Evolutionary conservation across 2,888 invertebrate species (phyloP), one percentile per base, ranked within the genome.

Genomic region (Margaritifera margaritifera): DNA sequence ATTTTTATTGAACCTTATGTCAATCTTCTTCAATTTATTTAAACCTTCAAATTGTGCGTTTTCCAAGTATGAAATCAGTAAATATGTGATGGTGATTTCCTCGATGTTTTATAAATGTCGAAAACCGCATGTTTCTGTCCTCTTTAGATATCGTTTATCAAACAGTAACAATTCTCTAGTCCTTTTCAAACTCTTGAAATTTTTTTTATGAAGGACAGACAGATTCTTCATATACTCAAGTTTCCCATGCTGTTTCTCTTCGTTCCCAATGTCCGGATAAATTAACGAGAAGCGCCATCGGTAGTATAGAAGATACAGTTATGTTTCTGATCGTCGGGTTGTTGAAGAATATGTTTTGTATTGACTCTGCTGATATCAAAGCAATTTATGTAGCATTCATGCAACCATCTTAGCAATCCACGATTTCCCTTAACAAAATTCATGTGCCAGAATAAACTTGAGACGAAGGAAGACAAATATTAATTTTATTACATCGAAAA

Each of bases 371-470:
- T 22, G 53, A 27, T n/a, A 63, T 1, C 11, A 66, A 61, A 42
- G 66, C 18, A 25, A 54, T 8, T 0, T 20, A 22, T 6, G 52
- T 50, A 25, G 20, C 3, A 27, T 56, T 56, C 6, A 63, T 11
- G 22, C 59, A 52, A n/a, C n/a, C 18, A 1, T 51, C 24, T 3
- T 0, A n/a, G 57, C 78, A 79, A 24, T 60, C 52, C 11, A 66
- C 62, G 5, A 61, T 8, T 66, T 60, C 5, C 73, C 77, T 4
- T 61, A n/a, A 60, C 78, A n/a, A 80, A 3, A 22, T 15, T 56
- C 77, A 77, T 18, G 62, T 64, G 19, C 5, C 15, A 15, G 74
- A 71, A 57, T 77, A 80, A 18, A 77, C 62, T 20, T 73, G 71
- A n/a, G 53, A 50, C 25, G 56, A 53, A 24, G 66, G 68, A 15